Conservation (phyloP, 92 coral and sea anemone genomes). For the Siderastrea radians region DNA sequence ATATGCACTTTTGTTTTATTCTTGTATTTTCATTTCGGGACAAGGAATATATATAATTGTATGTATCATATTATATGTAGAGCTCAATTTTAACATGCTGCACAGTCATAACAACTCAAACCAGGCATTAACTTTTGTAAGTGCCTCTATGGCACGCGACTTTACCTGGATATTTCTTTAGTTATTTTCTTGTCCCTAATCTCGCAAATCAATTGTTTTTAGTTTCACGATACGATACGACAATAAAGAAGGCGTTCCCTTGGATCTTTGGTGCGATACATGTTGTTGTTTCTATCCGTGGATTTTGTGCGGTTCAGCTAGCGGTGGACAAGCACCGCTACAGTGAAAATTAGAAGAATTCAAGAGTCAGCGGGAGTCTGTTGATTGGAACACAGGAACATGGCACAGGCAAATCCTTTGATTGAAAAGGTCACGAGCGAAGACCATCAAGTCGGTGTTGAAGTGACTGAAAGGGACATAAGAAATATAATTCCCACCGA, state of each 20-base stretch:
- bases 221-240: too few species aligned
- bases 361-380: slow-evolving; percentile 30
- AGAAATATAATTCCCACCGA: slow-evolving; percentile 35
- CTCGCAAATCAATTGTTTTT: slow-evolving; percentile 12
- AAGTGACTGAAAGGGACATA: slow-evolving; percentile 2
- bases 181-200: slow-evolving; percentile 20
- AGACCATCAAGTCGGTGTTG: slow-evolving; percentile 22
- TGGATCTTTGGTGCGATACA: background rate
- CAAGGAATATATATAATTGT: too few species aligned
- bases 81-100: too few species aligned
- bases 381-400: slow-evolving; percentile 29
- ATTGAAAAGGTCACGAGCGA: slow-evolving; percentile 28
- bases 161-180: slow-evolving; percentile 13
- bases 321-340: slow-evolving; percentile 27
- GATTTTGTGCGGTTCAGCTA: slow-evolving; percentile 15
- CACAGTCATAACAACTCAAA: too few species aligned
- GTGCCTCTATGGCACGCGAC: too few species aligned
- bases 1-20: too few species aligned
- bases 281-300: background rate
- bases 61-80: too few species aligned
- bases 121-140: too few species aligned
- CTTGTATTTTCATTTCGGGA: too few species aligned
- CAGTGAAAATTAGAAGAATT: slow-evolving; percentile 30
- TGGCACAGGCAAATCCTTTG: slow-evolving; percentile 19
- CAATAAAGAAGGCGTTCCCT: too few species aligned